phyloP scores from a whole-genome alignment of 2,113 vertebrate species.

The Neofelis nebulosa region DNA sequence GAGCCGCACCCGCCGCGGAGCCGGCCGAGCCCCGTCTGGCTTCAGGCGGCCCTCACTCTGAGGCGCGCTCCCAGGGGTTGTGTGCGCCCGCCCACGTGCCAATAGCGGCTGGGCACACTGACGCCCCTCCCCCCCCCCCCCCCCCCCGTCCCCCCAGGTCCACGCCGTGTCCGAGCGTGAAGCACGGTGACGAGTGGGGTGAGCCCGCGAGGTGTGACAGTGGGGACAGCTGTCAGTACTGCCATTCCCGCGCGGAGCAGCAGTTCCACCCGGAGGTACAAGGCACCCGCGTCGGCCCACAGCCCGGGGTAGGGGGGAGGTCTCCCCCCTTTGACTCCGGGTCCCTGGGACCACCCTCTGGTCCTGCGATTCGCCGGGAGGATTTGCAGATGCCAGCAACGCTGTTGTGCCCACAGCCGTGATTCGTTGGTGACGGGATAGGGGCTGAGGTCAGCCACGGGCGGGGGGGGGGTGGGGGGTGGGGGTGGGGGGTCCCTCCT shows the following conservation, averaged over 20 bases:
- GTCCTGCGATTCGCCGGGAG: neutral
- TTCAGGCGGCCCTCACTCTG: rapidly evolving
- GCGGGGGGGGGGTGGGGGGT: neutral
- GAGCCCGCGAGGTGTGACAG: slow-evolving; percentile 94
- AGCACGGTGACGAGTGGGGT: slow-evolving; percentile 95
- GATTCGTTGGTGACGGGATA: neutral
- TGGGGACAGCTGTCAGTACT: slow-evolving; percentile 92
- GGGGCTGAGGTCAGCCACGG: rapidly evolving
- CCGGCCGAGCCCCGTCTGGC: neutral
- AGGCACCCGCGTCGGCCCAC: too few relatives aligned
- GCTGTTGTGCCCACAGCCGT: rapidly evolving
- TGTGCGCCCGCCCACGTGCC: rapidly evolving
- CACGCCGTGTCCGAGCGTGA: slow-evolving; percentile 94
- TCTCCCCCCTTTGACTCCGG: neutral
- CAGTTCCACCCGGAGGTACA: slow-evolving; percentile 96
- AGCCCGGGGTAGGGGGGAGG: too few relatives aligned
- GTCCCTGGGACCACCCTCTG: neutral
- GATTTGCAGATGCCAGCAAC: neutral
- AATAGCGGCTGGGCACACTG: too few relatives aligned
- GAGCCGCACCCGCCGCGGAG: too few relatives aligned
- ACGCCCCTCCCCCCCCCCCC: too few relatives aligned
- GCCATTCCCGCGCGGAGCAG: slow-evolving; percentile 95
- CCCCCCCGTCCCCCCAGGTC: slow-evolving; percentile 83
- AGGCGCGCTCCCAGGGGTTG: rapidly evolving
- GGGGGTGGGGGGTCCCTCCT: too few relatives aligned